Percentiles rank a stretch among this genome's conserved stretches.
Conservation (phyloP, 2,888 invertebrate species). For the Lamellibrachia columna region DNA sequence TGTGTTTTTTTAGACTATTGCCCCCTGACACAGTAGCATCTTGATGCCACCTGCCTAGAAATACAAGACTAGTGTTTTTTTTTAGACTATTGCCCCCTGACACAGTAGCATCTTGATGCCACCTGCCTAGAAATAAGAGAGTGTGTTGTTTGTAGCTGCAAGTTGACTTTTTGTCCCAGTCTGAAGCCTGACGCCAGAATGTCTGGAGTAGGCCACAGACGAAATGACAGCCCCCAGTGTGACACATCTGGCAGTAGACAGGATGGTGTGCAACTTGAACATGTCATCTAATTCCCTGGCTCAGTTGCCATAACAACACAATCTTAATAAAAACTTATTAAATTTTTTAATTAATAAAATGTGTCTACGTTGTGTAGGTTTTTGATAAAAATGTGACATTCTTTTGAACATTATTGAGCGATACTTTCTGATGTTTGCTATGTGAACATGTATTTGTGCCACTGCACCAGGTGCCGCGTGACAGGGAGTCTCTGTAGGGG, state of each 20-base stretch:
- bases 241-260: background rate
- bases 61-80: no score
- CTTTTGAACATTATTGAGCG: background rate
- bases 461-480: no score
- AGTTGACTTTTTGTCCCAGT: background rate
- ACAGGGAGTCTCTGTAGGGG: background rate
- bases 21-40: no score
- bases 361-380: background rate
- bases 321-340: no score
- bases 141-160: no score
- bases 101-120: no score
- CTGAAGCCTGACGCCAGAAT: background rate
- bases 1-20: no score
- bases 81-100: no score
- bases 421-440: background rate
- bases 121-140: no score
- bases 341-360: no score
- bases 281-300: background rate
- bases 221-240: background rate
- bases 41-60: no score
- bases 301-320: no score
- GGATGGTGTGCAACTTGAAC: background rate
- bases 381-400: background rate
- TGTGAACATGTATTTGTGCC: background rate
- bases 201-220: background rate